phyloP scores from a whole-genome alignment of 2,888 invertebrate genomes.

The Stenichneumon culpator region DNA sequence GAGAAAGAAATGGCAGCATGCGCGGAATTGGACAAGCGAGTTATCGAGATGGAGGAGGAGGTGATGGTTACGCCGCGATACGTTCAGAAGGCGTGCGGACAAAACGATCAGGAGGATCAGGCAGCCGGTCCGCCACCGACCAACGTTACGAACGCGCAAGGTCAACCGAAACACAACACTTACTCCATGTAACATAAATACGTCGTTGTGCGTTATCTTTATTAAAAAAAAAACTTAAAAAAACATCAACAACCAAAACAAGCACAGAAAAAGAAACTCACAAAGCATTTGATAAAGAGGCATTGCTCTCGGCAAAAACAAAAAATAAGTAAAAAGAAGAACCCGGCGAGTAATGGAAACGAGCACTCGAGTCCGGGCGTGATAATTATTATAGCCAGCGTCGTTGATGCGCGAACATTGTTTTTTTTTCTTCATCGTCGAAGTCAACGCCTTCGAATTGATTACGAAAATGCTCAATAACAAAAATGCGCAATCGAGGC shows the following conservation, averaged over 20 bases:
- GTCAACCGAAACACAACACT: conserved; percentile 83
- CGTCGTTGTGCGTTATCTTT: conserved; percentile 78
- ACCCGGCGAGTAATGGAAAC: neutral
- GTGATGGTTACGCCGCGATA: conserved; percentile 96
- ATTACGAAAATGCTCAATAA: conserved; percentile 58
- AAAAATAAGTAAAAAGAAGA: neutral
- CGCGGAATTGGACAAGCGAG: conserved; percentile 95
- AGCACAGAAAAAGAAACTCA: conserved; percentile 38
- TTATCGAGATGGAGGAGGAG: conserved; percentile 97
- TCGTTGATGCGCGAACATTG: neutral
- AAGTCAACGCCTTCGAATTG: conserved; percentile 35
- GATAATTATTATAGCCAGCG: neutral
- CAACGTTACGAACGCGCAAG: conserved; percentile 81
- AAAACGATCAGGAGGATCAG: conserved; percentile 83
- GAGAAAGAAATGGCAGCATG: conserved; percentile 95
- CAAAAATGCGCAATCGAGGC: conserved; percentile 42
- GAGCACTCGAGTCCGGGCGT: neutral
- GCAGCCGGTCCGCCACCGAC: conserved; percentile 79
- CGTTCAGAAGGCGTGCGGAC: conserved; percentile 87
- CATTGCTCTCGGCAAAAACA: neutral
- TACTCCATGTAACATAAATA: conserved; percentile 83
- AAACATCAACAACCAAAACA: neutral
- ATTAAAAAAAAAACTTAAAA: conserved; percentile 73
- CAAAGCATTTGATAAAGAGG: conserved; percentile 29
- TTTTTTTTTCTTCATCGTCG: neutral